phyloP scores from a whole-genome alignment of 2,797 vertebrate species.

The Thalassophryne amazonica region DNA sequence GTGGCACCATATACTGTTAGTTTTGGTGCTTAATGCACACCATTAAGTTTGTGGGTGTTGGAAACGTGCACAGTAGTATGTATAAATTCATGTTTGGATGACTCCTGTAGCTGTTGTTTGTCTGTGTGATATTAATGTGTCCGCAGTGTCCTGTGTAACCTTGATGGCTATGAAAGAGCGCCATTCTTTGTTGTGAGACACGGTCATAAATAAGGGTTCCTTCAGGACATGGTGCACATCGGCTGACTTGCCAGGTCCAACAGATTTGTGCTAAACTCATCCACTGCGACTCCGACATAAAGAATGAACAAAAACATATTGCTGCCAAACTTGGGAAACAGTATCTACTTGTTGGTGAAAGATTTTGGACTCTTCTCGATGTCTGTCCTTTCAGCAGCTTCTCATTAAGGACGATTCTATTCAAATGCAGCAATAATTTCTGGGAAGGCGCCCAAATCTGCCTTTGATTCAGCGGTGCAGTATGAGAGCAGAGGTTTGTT shows the following conservation, averaged over 20 bases:
- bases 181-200: constrained; percentile 35
- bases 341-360: constrained; percentile 29
- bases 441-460: constrained; percentile 52
- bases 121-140: too few relatives aligned
- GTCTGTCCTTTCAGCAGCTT: constrained; percentile 66
- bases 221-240: constrained; percentile 1
- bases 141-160: constrained; percentile 17
- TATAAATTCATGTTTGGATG: too few relatives aligned
- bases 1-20: too few relatives aligned
- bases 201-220: constrained; percentile 38
- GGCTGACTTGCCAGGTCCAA: constrained; percentile 15
- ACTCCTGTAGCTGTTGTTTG: too few relatives aligned
- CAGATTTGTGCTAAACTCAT: constrained; percentile 26
- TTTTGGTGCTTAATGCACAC: too few relatives aligned
- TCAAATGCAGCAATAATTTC: constrained; percentile 35
- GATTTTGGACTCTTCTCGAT: constrained; percentile 16
- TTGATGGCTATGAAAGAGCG: constrained; percentile 27
- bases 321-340: constrained; percentile 29
- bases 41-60: too few relatives aligned
- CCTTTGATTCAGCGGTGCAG: constrained; percentile 23
- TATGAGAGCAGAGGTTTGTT: constrained; percentile 28
- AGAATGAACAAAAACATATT: constrained; percentile 21
- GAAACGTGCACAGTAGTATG: too few relatives aligned
- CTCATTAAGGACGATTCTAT: constrained; percentile 60
- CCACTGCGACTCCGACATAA: constrained; percentile 7